Base-by-base conservation (phyloP, 2,797 vertebrate species). In the Myotis vivesi region DNA sequence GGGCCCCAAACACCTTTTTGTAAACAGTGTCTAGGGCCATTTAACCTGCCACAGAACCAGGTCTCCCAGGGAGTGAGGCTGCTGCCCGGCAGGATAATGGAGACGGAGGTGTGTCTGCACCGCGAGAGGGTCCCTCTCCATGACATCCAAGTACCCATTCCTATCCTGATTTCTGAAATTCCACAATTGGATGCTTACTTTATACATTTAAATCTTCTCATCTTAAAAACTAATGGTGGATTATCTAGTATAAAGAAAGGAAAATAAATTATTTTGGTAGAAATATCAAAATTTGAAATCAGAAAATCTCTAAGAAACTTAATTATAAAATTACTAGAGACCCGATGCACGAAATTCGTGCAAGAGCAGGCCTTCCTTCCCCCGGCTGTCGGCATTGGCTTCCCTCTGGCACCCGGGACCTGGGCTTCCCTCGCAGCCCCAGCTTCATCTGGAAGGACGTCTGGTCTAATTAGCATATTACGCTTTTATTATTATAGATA, bases 201-300 rank as follows among this genome's bases (percentile, higher is more conserved):
- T 79, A 92, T 71, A 0, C 22, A 90, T 77, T 88, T 33, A 73
- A 64, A 8, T 0, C 4, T 76, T n/a, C 41, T 94, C 46, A 20
- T 76, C 59, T 62, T 69, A 55, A 71, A 94, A 84, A 66, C 59
- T 41, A 30, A 49, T 64, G 41, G 57, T 64, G 8, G 5, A 20
- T 80, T 92, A 64, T 62, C 9, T 59, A 79, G 53, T 41, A 89
- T 71, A 53, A 59, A 73, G 28, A 41, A 73, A 75, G 36, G 5
- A 62, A 4, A 73, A 36, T 51, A 71, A 38, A 28, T 92, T 55
- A 16, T 76, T 75, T 71, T 88, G 38, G 22, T 69, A 57, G 44
- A 84, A 93, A 92, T 33, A 92, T 89, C 4, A 19, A 95, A 53
- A 33, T 75, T 79, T 86, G 11, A 89, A 91, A 38, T 87, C 22